A percentile compares a stretch with the other conserved stretches of the same genome.
Conservation (phyloP, 2,797 vertebrate species). For the Alcedo quadribrachys region DNA sequence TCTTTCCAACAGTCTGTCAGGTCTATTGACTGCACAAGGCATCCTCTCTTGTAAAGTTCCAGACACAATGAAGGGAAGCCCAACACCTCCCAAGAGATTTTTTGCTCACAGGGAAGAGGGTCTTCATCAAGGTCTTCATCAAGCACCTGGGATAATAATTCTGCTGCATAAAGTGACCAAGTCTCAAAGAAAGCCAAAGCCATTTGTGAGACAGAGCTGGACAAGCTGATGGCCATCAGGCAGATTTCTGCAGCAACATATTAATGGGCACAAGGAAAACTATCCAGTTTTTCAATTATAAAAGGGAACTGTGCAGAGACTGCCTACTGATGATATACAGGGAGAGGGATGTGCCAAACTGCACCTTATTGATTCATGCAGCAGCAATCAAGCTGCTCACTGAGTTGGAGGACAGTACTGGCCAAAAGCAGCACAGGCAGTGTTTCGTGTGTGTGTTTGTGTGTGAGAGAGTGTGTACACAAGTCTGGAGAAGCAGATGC, state of each 20-base stretch:
- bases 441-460: not conserved
- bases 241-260: not conserved
- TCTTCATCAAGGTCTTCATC: not conserved
- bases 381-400: not conserved
- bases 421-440: not conserved
- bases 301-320: not conserved
- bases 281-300: constrained; percentile 43
- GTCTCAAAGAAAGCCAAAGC: constrained; percentile 2
- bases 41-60: not conserved
- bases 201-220: not conserved
- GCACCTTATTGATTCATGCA: not conserved
- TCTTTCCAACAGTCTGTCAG: not conserved
- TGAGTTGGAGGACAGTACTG: not conserved
- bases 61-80: not conserved
- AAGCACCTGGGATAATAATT: not conserved
- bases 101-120: not conserved
- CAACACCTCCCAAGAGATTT: not conserved
- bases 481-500: not conserved
- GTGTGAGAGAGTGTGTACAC: not conserved
- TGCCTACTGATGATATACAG: not conserved
- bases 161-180: not conserved
- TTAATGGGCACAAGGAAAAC: constrained; percentile 29
- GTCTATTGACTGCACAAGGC: not conserved
- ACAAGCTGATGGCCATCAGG: not conserved
- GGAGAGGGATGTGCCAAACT: not conserved